Evolutionary conservation across 2,888 invertebrate genomes (phyloP).

Genomic region (Stratiomys singularior): DNA sequence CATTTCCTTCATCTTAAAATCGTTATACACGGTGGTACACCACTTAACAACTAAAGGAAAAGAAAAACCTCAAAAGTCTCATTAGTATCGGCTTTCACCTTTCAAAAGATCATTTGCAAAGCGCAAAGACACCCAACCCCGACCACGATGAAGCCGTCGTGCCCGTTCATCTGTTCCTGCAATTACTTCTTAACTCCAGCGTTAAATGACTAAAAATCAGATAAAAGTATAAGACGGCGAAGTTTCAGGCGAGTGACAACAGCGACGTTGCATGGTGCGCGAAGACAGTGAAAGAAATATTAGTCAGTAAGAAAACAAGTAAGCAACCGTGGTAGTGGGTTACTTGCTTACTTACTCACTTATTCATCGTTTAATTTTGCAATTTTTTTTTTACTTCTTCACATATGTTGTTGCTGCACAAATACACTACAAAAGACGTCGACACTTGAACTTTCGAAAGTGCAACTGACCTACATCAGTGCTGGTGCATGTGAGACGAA

Average conservation of each 20-base stretch:
- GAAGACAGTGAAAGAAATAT: constrained; percentile 2
- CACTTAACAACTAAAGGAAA: constrained; percentile 12
- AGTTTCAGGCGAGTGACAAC: too few relatives aligned
- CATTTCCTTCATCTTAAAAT: constrained; percentile 5
- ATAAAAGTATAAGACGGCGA: constrained; percentile 15
- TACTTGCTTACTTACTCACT: not conserved
- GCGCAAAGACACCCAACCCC: constrained; percentile 17
- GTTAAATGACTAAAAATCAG: constrained; percentile 21
- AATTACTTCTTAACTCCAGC: constrained; percentile 26
- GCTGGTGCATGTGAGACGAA: not conserved
- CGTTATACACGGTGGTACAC: constrained; percentile 3
- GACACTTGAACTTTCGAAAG: constrained; percentile 45
- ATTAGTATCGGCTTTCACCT: constrained; percentile 43
- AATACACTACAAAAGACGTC: constrained; percentile 25
- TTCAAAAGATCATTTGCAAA: constrained; percentile 40
- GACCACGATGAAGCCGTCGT: not conserved
- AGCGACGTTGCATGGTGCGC: not conserved
- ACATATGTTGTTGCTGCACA: not conserved
- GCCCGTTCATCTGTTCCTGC: constrained; percentile 6
- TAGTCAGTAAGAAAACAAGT: not conserved
- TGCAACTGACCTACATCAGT: constrained; percentile 41
- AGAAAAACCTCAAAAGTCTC: constrained; percentile 35
- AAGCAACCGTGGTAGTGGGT: constrained; percentile 11
- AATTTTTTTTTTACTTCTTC: not conserved
- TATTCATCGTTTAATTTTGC: constrained; percentile 25